These are phyloP conservation scores for Drosophila falleni DNA, from an alignment of 2,888 invertebrate species.

Conservation along the genomic window DNA sequence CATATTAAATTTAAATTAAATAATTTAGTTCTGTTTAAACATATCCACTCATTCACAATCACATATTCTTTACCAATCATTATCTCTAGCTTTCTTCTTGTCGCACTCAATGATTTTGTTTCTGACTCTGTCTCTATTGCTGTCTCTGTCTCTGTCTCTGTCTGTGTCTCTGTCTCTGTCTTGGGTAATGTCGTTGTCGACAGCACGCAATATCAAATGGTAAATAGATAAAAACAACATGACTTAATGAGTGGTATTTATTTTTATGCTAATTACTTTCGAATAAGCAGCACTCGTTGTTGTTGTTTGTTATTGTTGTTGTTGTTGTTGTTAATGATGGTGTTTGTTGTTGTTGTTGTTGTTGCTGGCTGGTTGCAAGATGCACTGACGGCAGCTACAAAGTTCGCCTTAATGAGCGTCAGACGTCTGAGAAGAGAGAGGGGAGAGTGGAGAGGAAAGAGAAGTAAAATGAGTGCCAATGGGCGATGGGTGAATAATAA, in stretches of 20 bases:
- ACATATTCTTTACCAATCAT: background rate
- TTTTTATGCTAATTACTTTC: slow-evolving; percentile 80
- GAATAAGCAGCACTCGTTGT: slow-evolving; percentile 59
- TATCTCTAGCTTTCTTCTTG: slow-evolving; percentile 7
- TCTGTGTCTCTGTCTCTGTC: background rate
- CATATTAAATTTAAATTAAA: slow-evolving; percentile 23
- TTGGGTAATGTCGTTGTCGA: slow-evolving; percentile 18
- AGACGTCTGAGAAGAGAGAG: slow-evolving; percentile 17
- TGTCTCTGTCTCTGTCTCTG: background rate
- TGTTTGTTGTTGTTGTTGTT: slow-evolving; percentile 12
- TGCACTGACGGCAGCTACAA: slow-evolving; percentile 43
- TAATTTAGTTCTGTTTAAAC: slow-evolving; percentile 21
- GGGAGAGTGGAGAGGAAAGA: background rate
- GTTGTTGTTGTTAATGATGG: slow-evolving; percentile 5
- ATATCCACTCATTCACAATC: slow-evolving; percentile 6
- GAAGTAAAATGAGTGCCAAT: slow-evolving; percentile 26
- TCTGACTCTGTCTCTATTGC: background rate
- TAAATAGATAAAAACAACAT: slow-evolving; percentile 79
- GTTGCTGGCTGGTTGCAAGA: slow-evolving; percentile 35
- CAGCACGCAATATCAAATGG: slow-evolving; percentile 62
- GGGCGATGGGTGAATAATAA: slow-evolving; percentile 62
- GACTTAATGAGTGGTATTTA: slow-evolving; percentile 80
- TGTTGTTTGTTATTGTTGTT: slow-evolving; percentile 7
- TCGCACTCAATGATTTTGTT: background rate
- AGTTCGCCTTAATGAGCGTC: slow-evolving; percentile 64